Evolutionary conservation across 1,140 invertebrate species (phyloP), one percentile per base, ranked within the genome.

Genomic region (Adoxophyes honmai): DNA sequence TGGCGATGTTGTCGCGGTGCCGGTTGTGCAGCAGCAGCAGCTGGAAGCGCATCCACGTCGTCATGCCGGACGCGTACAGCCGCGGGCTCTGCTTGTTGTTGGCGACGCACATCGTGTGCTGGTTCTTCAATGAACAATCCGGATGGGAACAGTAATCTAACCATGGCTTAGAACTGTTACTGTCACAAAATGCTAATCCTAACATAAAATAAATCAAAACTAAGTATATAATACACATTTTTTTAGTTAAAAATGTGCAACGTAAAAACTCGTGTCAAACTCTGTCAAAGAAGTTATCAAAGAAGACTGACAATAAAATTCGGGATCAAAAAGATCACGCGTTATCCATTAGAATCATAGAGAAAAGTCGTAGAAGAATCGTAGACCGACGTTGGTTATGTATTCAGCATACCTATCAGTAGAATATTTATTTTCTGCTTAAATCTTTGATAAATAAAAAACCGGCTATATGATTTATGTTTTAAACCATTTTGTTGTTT

Each of bases 11-110:
- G 60, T 88, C 85, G 51, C 85, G 70, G 33, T 88, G 76, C 14
- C 81, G 66, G 55, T 88, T 88, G 48, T 88, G 85, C 28, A 86
- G 52, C 44, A 84, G 59, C 14, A 88, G 44, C 16, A 88, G 67
- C 58, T 85, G 80, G 57, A 84, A 84, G 28, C 82, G 73, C 80
- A 85, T 88, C 85, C 85, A 88, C 2, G 69, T 72, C 4, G 85
- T 88, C 77, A 88, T 79, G 1, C 85, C 83, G 5, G 83, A 82
- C 6, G 76, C 80, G 52, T 78, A 86, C 6, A 88, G 64, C 52
- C 77, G 67, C 1, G 77, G 62, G 39, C 81, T 86, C 2, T 76
- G 66, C 52, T 73, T 86, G 9, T 74, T 64, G 13, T 66, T 68
- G 1, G 78, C 75, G 2, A 72, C 52, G 42, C 85, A 88, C 65